Evolutionary conservation across 2,888 invertebrate genomes (phyloP).

Genomic region (Cyclophora albipunctata): DNA sequence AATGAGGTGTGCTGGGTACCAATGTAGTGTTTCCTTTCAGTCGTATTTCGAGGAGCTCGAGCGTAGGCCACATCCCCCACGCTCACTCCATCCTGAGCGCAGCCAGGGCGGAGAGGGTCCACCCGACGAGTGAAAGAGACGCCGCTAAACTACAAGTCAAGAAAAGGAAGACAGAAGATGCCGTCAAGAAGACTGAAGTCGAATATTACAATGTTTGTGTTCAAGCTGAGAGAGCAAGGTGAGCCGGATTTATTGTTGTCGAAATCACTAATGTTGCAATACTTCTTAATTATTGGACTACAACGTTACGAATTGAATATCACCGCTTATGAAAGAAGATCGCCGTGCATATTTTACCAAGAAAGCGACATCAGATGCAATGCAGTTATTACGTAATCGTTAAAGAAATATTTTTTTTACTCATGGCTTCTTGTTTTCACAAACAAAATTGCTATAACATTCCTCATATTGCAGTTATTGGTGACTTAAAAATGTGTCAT

Average conservation of each 20-base stretch:
- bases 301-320: too few relatives aligned
- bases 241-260: slow-evolving; percentile 14
- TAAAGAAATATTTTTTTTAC: too few relatives aligned
- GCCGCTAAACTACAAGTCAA: slow-evolving; percentile 89
- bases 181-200: slow-evolving; percentile 92
- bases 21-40: slow-evolving; percentile 27
- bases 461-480: too few relatives aligned
- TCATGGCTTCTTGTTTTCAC: too few relatives aligned
- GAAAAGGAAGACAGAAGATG: slow-evolving; percentile 91
- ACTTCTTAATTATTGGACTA: too few relatives aligned
- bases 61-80: slow-evolving; percentile 75
- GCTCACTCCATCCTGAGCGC: slow-evolving; percentile 63
- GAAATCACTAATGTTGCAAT: too few relatives aligned
- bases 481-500: too few relatives aligned
- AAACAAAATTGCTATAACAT: too few relatives aligned
- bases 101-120: slow-evolving; percentile 55
- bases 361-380: too few relatives aligned
- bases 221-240: slow-evolving; percentile 91
- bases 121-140: slow-evolving; percentile 73
- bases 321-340: too few relatives aligned
- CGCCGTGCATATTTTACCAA: too few relatives aligned
- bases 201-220: slow-evolving; percentile 95
- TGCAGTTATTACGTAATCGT: too few relatives aligned
- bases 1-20: background rate
- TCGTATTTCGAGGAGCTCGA: slow-evolving; percentile 70